Evolutionary conservation across 2,888 invertebrate species (phyloP).

Genomic region (Lasioglossum calceatum): DNA sequence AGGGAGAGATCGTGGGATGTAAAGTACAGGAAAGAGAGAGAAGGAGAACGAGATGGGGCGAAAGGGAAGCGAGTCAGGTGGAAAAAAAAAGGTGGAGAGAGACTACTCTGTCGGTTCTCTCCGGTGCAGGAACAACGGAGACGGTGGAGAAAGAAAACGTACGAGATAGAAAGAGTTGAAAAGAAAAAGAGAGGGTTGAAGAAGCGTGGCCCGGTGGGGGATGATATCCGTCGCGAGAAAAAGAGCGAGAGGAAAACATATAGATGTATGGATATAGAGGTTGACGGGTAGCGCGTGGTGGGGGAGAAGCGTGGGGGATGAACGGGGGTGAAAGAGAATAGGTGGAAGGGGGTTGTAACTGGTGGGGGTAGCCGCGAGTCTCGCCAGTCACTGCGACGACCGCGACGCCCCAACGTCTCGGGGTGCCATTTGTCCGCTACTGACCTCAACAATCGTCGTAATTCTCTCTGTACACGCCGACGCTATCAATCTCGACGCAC

Average conservation of each 20-base stretch:
- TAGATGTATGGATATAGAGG: constrained; percentile 49
- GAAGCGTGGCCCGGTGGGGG: constrained; percentile 23
- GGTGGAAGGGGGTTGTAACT: constrained; percentile 65
- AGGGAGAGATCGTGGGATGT: constrained; percentile 45
- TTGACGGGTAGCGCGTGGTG: constrained; percentile 38
- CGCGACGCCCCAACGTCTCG: constrained; percentile 83
- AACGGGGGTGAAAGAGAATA: constrained; percentile 65
- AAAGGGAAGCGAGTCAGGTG: constrained; percentile 36
- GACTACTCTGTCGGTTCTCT: constrained; percentile 15
- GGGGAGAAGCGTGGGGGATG: constrained; percentile 50
- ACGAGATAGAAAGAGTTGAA: constrained; percentile 4
- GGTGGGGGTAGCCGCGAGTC: constrained; percentile 77
- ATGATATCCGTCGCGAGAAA: constrained; percentile 46
- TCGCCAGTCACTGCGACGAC: constrained; percentile 84
- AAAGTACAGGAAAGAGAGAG: constrained; percentile 35
- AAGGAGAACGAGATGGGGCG: not conserved
- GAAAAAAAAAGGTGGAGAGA: constrained; percentile 34
- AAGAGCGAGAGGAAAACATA: constrained; percentile 56
- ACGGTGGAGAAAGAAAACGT: constrained; percentile 26
- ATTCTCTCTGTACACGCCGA: constrained; percentile 44
- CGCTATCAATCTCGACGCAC: constrained; percentile 20
- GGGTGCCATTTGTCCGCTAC: constrained; percentile 76
- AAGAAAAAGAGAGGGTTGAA: constrained; percentile 41
- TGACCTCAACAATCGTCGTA: constrained; percentile 70
- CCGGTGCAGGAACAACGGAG: constrained; percentile 20